Evolutionary conservation across 2,797 vertebrate genomes (phyloP).

Genomic region (Poliocrania exsul): DNA sequence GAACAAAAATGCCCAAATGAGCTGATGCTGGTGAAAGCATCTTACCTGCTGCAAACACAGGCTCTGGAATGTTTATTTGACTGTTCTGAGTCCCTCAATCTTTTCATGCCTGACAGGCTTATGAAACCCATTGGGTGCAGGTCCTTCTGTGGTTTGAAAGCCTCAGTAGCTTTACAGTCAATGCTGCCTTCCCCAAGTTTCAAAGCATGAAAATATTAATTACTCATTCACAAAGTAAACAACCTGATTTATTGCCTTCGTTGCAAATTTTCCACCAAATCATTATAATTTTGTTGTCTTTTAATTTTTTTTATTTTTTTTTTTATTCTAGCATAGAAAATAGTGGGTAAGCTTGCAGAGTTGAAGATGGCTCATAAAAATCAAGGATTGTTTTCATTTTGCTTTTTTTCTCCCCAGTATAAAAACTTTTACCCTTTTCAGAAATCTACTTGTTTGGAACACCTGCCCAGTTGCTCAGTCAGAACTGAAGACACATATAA

Average conservation of each 20-base stretch:
- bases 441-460: not conserved
- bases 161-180: not conserved
- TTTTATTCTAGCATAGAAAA: not conserved
- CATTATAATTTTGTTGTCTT: not conserved
- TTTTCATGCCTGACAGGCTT: not conserved
- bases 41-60: not conserved
- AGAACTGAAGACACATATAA: not conserved
- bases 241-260: not conserved
- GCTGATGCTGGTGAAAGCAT: not conserved
- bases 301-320: not conserved
- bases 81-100: not conserved
- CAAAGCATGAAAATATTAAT: not conserved
- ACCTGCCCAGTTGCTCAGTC: not conserved
- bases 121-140: not conserved
- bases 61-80: not conserved
- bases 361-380: conserved; percentile 3
- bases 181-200: not conserved
- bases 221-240: not conserved
- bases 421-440: conserved; percentile 33
- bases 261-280: not conserved
- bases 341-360: not conserved
- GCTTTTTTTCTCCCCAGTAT: not conserved
- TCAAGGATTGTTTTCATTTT: not conserved
- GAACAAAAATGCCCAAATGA: not conserved
- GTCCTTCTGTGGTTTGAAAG: not conserved